Base-by-base conservation (phyloP, 2,888 invertebrate genomes). In the Drosophila monieri region DNA sequence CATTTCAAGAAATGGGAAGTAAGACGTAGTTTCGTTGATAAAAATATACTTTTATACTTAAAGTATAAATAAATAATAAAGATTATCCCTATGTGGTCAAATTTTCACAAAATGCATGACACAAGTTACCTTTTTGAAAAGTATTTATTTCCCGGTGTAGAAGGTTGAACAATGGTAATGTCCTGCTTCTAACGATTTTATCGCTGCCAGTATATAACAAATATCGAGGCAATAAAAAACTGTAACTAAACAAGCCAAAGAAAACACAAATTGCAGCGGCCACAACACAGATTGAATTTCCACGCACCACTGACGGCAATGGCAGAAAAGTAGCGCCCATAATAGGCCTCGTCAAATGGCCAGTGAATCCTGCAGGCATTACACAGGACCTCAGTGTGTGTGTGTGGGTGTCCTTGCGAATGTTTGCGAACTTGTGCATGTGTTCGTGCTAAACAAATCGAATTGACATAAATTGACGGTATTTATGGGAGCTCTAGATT, bases 271-370 rank as follows among this genome's bases (percentile, higher is more conserved):
- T 75, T 81, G 79, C 77, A 73, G 74, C 67, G 49, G 27, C 76
- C 74, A 51, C 46, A 54, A 43, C 58, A 71, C 75, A 71, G 81
- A 86, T 84, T 86, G 84, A 86, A 86, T 86, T 86, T 85, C 78
- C 76, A 86, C 80, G 78, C 84, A 81, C 71, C 85, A 76, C 62
- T 52, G 52, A 69, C 65, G 60, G 53, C 60, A 57, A 41, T 49
- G 61, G 66, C 51, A 48, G 18, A 43, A 55, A 49, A 59, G 37
- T 37, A 59, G 55, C 60, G 49, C 43, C 60, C 41, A 60, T 27
- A 71, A 58, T 53, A 51, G 54, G 52, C 54, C 39, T 73, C 56
- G 75, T 73, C 84, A 78, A 83, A 72, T 67, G 73, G 70, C 49
- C 71, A 70, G 49, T 62, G 54, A 70, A 78, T 76, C 53, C 53